Percentiles rank a stretch among this genome's conserved stretches.
Conservation (phyloP, 2,797 vertebrate species). For the Naso thynnoides region DNA sequence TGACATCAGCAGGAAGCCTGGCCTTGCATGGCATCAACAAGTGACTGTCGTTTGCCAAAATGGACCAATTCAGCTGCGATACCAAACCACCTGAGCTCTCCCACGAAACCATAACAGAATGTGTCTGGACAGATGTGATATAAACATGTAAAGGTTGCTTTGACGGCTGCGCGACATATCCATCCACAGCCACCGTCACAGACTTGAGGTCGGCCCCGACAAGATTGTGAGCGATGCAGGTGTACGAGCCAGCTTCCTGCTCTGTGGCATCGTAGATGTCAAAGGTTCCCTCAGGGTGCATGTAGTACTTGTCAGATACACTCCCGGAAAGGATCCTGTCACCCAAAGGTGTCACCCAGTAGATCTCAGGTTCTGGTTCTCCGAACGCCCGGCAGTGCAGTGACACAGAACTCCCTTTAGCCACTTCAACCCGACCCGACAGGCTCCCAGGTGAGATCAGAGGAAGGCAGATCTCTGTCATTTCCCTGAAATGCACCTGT, state of each 20-base stretch:
- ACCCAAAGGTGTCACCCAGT: slow-evolving; percentile 93
- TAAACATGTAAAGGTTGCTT: slow-evolving; percentile 86
- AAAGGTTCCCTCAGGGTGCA: slow-evolving; percentile 92
- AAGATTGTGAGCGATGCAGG: slow-evolving; percentile 93
- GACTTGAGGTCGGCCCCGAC: slow-evolving; percentile 94
- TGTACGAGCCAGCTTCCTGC: slow-evolving; percentile 91
- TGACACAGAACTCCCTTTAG: slow-evolving; percentile 86
- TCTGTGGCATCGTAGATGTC: slow-evolving; percentile 89
- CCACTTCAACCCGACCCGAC: slow-evolving; percentile 82
- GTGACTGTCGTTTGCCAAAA: slow-evolving; percentile 76
- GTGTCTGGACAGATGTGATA: slow-evolving; percentile 87
- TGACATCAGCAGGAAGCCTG: slow-evolving; percentile 90
- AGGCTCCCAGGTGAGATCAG: slow-evolving; percentile 92
- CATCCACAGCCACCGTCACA: slow-evolving; percentile 89
- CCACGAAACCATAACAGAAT: slow-evolving; percentile 92
- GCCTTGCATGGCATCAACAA: slow-evolving; percentile 84
- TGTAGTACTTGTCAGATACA: slow-evolving; percentile 87
- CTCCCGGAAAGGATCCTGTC: slow-evolving; percentile 88
- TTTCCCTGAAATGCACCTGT: slow-evolving; percentile 93
- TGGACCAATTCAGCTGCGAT: slow-evolving; percentile 91
- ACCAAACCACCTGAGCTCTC: slow-evolving; percentile 88
- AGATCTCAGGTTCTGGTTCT: slow-evolving; percentile 94
- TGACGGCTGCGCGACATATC: slow-evolving; percentile 81
- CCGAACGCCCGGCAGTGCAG: slow-evolving; percentile 94
- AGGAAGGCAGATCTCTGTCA: slow-evolving; percentile 95